phyloP scores from a whole-genome alignment of 2,888 invertebrate species.

The Achlya flavicornis region DNA sequence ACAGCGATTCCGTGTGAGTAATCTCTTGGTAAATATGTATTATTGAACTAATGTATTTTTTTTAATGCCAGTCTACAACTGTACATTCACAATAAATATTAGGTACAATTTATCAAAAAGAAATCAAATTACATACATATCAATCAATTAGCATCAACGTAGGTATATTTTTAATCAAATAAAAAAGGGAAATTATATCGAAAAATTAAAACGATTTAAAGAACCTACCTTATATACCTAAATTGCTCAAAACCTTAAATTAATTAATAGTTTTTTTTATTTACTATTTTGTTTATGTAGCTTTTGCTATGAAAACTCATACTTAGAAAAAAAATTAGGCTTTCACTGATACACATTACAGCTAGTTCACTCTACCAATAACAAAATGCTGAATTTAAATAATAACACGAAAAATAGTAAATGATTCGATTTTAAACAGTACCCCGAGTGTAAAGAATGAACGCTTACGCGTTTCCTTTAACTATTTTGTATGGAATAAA shows the following conservation, averaged over 20 bases:
- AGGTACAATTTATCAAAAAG: slow-evolving; percentile 10
- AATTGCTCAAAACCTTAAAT: slow-evolving; percentile 7
- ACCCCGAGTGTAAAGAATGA: too few species aligned
- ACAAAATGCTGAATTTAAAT: background rate
- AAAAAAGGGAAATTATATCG: background rate
- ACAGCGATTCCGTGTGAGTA: slow-evolving; percentile 32
- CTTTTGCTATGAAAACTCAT: background rate
- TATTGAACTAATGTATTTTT: slow-evolving; percentile 31
- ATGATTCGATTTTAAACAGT: background rate
- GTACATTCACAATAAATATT: slow-evolving; percentile 29
- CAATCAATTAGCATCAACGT: background rate
- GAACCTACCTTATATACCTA: slow-evolving; percentile 2
- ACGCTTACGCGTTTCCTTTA: too few species aligned
- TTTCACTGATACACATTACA: background rate
- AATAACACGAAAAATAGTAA: background rate
- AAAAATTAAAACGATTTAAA: slow-evolving; percentile 6
- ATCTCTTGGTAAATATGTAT: slow-evolving; percentile 40
- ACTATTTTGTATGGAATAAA: too few species aligned
- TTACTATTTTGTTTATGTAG: background rate
- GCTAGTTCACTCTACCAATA: background rate
- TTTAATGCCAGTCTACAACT: slow-evolving; percentile 44
- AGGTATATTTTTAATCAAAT: background rate
- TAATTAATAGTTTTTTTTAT: background rate
- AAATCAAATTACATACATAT: background rate
- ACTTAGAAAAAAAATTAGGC: background rate